Evolutionary conservation across 2,888 invertebrate species (phyloP), one percentile per base, ranked within the genome.

Genomic region (Tetramorium bicarinatum): DNA sequence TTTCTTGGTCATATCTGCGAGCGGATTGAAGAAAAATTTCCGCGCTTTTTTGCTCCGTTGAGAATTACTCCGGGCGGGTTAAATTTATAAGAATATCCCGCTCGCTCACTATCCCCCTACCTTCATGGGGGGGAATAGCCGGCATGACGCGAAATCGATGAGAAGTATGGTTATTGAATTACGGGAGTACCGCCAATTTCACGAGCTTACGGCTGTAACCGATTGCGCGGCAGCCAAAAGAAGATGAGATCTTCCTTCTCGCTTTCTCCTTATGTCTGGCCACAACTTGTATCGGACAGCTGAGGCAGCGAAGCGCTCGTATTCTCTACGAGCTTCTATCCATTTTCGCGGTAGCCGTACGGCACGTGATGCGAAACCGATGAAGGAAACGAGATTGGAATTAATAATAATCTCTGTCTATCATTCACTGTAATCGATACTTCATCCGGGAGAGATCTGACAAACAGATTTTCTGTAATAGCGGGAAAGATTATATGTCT

Each of bases 161-260:
- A 71, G 61, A 52, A 62, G 69, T 79, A 80, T 79, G 67, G 69
- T 80, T 80, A 80, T 83, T 83, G 80, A 83, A 83, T 83, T 67
- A 83, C 77, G 49, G 18, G 59, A 69, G 61, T 83, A 79, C 44
- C 62, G 79, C 54, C 77, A 79, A 80, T 83, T 79, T 61, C 59
- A 79, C 69, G 83, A 81, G 81, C 66, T 79, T 79, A 77, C 61
- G 41, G 44, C 67, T 67, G 67, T 82, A 82, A 79, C 79, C 67
- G 76, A 82, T 82, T 79, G 79, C 67, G 25, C 69, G 38, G 41
- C 29, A 44, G 82, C 44, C 54, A 56, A 52, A 69, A 47, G 59
- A 72, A 83, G 80, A 72, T 72, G 25, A 38, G 47, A 80, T 72
- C 66, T 86, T 76, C 49, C 13, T 21, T 56, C 59, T 38, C 41